Base-by-base conservation (phyloP, 2,113 vertebrate species). In the Cynopterus brachyotis region DNA sequence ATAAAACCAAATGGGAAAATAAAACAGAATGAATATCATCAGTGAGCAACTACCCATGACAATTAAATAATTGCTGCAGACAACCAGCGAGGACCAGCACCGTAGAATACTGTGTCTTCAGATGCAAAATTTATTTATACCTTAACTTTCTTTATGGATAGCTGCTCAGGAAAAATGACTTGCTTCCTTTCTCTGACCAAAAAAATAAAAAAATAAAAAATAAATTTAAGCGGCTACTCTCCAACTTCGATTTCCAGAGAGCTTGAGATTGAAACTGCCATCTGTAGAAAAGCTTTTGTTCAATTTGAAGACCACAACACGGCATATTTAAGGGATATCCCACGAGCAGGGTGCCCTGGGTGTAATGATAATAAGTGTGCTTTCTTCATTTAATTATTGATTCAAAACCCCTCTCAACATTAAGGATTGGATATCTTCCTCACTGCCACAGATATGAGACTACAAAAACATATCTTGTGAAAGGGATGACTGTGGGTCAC, bases 101-200 rank as follows among this genome's bases (percentile, higher is more conserved):
- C 45, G 22, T 72, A 69, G 75, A 42, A 92, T 42, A 87, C 45
- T 66, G 53, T 47, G n/a, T 42, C 93, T 89, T 17, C 6, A 59
- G 80, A 94, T 9, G 28, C 24, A 59, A 85, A 76, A 69, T 84
- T 4, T 45, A 81, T 64, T 91, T 84, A 89, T 67, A 72, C 67
- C 64, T 78, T 59, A 97, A 97, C 98, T 98, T 98, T 96, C 88
- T 96, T 60, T 35, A 79, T 30, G 57, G 57, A 55, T 40, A 91
- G 45, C 73, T 70, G 66, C 32, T 83, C 32, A n/a, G 53, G 60
- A 28, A 89, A 90, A 95, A 97, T 55, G 32, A 96, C 82, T 93
- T 67, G 42, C 40, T 22, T 86, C 80, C 72, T 95, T 70, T 82
- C 82, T 70, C 76, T 92, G 80, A 98, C 91, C 50, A 50, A 96